Evolutionary conservation across 2,797 vertebrate genomes (phyloP), one percentile per base, ranked within the genome.

Genomic region (Rhyacichthys aspro): DNA sequence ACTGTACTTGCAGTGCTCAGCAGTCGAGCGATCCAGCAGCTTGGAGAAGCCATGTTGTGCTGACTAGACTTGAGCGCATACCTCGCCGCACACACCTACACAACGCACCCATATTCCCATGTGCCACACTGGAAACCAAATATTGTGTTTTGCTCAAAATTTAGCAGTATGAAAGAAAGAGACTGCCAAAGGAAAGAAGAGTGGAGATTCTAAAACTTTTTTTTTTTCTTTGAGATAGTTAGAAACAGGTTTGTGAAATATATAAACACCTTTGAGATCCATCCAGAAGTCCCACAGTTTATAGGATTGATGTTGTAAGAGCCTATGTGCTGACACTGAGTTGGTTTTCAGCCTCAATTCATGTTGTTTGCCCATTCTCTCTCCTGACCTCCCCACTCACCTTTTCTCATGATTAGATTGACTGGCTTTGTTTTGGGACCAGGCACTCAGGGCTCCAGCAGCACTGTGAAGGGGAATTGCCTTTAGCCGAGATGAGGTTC

Each of bases 1-100:
- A 82, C 77, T 76, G 74, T 78, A 84, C 76, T 89, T 88, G 86
- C 90, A 81, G 86, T 14, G 66, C 84, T 87, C 87, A 90, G 87
- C 87, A 87, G 83, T 78, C 41, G 86, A 61, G 62, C 68, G 53
- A 58, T 82, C 81, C 85, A 79, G 80, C 81, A 76, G 85, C 80
- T 81, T 58, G 16, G 73, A 63, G 81, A 72, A 73, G 78, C 83
- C 72, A 80, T 77, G 82, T 83, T 82, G 78, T 90, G 90, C 86
- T 90, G 89, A 90, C 85, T 87, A 76, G 63, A 86, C 83, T 74
- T 67, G 42, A 63, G 67, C 41, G 16, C 68, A 66, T 70, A 76
- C 64, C 69, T 71, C 78, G 37, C 39, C 45, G 1, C 17, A 37
- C 77, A 76, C 67, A 63, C 78, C 70, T 50, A 75, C 77, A 84